Evolutionary conservation across 2,113 vertebrate species (phyloP).

Genomic region (Pterocles gutturalis): DNA sequence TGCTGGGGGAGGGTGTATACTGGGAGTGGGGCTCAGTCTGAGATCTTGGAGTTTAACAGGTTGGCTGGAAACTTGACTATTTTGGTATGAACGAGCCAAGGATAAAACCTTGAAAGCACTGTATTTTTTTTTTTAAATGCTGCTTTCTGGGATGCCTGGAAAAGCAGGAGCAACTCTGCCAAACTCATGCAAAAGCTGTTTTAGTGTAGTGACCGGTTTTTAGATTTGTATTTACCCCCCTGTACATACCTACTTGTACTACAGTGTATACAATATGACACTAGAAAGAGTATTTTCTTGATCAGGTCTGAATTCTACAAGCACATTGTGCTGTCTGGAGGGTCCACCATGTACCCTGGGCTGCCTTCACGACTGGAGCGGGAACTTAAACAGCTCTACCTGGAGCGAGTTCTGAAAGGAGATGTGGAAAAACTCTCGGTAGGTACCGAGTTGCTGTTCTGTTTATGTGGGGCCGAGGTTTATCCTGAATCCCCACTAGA

Average conservation of each 20-base stretch:
- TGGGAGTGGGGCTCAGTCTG: background rate
- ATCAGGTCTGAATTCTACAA: conserved; percentile 97
- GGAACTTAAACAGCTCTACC: conserved; percentile 97
- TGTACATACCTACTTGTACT: background rate
- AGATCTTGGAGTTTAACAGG: background rate
- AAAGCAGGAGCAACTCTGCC: background rate
- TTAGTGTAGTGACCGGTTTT: rapidly evolving
- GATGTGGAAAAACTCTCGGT: conserved; percentile 99
- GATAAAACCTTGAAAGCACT: background rate
- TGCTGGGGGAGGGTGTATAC: background rate
- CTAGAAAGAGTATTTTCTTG: background rate
- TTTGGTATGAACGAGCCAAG: background rate
- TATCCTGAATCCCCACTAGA: conserved; percentile 66
- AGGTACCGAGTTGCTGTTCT: conserved; percentile 51
- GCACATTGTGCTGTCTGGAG: conserved; percentile 97
- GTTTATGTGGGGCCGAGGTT: background rate
- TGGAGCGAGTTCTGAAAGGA: conserved; percentile 97
- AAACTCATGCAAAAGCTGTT: background rate
- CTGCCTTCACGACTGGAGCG: conserved; percentile 95
- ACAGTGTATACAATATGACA: rapidly evolving
- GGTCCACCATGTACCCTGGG: conserved; percentile 98
- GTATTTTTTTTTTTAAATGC: background rate
- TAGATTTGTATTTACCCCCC: background rate
- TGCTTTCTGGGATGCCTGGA: background rate
- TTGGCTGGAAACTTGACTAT: background rate